Evolutionary conservation across 2,888 invertebrate species (phyloP).

Genomic region (Heliconius aoede): DNA sequence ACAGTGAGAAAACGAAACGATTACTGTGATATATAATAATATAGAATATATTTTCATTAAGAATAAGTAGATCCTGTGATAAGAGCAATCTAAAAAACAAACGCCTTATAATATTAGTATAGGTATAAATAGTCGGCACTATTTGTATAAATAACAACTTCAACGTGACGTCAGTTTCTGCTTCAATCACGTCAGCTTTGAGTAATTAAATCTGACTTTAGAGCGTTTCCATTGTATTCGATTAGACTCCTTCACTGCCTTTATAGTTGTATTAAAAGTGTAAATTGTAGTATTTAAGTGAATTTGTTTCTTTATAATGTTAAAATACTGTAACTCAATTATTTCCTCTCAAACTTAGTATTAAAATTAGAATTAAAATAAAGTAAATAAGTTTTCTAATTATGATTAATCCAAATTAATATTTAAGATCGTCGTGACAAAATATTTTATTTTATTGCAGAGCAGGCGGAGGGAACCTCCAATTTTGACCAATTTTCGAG

Average conservation of each 20-base stretch:
- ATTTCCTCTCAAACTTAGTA: not conserved
- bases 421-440: not conserved
- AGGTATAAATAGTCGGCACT: not conserved
- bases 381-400: not conserved
- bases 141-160: not conserved
- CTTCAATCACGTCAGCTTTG: conserved; percentile 35
- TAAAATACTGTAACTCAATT: not conserved
- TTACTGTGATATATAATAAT: too few species aligned
- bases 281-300: not conserved
- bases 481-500: not conserved
- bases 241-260: conserved; percentile 21
- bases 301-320: conserved; percentile 1
- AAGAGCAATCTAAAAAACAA: too few species aligned
- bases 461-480: not conserved
- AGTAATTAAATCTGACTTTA: conserved; percentile 2
- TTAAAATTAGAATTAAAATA: not conserved
- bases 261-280: too few species aligned
- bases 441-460: not conserved
- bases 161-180: not conserved
- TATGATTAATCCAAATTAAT: too few species aligned
- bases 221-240: conserved; percentile 17
- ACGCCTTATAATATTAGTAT: too few species aligned
- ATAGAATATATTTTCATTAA: too few species aligned
- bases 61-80: too few species aligned
- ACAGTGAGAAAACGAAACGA: too few species aligned